Evolutionary conservation across 1,140 invertebrate species (phyloP), one percentile per base, ranked within the genome.

Genomic region (Bombus impatiens): DNA sequence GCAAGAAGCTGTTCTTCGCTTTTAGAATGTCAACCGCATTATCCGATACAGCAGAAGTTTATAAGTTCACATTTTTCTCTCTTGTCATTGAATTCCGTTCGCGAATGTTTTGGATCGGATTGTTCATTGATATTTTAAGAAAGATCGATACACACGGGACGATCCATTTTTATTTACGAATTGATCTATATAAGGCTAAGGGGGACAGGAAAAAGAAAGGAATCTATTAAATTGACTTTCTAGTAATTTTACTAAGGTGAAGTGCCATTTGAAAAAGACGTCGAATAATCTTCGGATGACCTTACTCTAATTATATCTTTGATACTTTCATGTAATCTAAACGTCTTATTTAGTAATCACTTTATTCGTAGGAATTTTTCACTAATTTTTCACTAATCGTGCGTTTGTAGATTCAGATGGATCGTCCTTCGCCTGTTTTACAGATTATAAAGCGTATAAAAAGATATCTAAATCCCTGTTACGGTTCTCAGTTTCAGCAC

Each of bases 401-500:
- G 18, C 18, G 57, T 53, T 53, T n/a, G 12, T 77, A 59, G 28
- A 77, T 77, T 77, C 9, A 77, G 37, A 77, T 59, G 25, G 35
- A 37, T 74, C 71, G 37, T 44, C 13, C 42, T 32, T 32, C 15
- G 42, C n/a, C 42, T 47, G 53, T 37, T 77, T 53, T 40, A 40
- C 71, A 40, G 47, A 77, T 77, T 37, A 59, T 28, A 59, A 77
- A 59, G 35, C 78, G n/a, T 42, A 28, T 47, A 25, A 35, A 25
- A 35, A 68, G 35, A 77, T 77, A 59, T 25, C 35, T 18, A 77
- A 59, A 59, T 59, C 35, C 53, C 75, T 77, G 53, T 77, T 77
- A 77, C 75, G 75, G 75, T 77, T 77, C 75, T 77, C 75, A 44
- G 42, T 74, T 74, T 25, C 70, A 76, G 74, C 47, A 40, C 35